Evolutionary conservation across 2,888 invertebrate genomes (phyloP), one percentile per base, ranked within the genome.

Genomic region (Meteorus colon): DNA sequence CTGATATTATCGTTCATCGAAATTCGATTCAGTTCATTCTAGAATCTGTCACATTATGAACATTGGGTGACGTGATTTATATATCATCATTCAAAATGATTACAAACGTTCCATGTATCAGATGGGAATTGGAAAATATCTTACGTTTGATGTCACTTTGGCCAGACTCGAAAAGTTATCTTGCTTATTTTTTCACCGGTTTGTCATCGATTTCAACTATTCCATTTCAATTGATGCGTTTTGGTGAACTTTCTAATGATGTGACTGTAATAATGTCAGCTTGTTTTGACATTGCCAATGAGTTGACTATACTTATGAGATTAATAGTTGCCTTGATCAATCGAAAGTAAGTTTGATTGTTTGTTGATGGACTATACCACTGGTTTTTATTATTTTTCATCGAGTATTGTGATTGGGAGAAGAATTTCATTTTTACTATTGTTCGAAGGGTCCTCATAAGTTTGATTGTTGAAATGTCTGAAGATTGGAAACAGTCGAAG

Each of bases 191-290:
- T 4, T 14, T 60, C 8, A 6, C 24, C 1, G 24, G 60, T 8
- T 60, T 60, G 16, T 4, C 60, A 10, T 60, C 27, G 12, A 27
- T 60, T 16, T 67, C 37, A 1, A 67, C 45, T 12, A 4, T 74
- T 34, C 77, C 77, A 31, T 77, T 77, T 68, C 72, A 74, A 68
- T n/a, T 45, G 4, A 67, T 62, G 51, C 37, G 67, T 14, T 34
- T 34, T n/a, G 19, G 12, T 1, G 62, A 37, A 2, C 0, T 27
- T 19, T 45, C n/a, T 4, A 24, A 67, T 3, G 19, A 74, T 68
- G 1, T n/a, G 1, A 1, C 48, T 66, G 0, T 59, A 27, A 37
- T 71, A 4, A 51, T 77, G 67, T 41, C 51, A 4, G 62, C 34
- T 12, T 24, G 71, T 63, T 55, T 51, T 41, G 29, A 68, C 14